Evolutionary conservation across 2,888 invertebrate species (phyloP), one percentile per base, ranked within the genome.

Genomic region (Caenorhabditis becei): DNA sequence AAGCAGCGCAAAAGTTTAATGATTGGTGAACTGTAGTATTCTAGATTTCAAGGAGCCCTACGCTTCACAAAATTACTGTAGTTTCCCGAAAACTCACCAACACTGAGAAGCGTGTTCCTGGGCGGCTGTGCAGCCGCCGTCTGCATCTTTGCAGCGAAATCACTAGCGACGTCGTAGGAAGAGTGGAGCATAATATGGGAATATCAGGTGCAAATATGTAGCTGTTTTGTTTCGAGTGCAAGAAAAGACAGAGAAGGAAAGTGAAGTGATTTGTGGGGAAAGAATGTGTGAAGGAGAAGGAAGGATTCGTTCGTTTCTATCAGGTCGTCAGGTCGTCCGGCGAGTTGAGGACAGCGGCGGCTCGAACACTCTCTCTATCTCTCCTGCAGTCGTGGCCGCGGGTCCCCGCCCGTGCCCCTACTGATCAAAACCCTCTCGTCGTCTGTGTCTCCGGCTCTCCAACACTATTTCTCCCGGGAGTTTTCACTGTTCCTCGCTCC

Each of bases 131-230:
- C 51, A 18, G 59, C 65, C 28, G 56, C 61, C 35, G 51, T 66
- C 24, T 47, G 53, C 71, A 72, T 78, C 54, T 72, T 72, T 16
- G 61, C 62, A 54, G 70, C 71, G 62, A 78, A 78, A 61, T 78
- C 78, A 23, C 16, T 44, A 20, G 78, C 70, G 23, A 78, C 70
- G 51, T 78, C 78, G 51, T 78, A 78, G 28, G 70, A 59, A 66
- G 37, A 41, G 20, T 74, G 74, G 56, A 72, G 71, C 66, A 78
- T 65, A 20, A 18, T 58, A 32, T 61, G 8, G 28, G 35, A 32
- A 51, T 49, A 41, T 18, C n/a, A 10, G n/a, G 24, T 20, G 61
- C 24, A 44, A 28, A 32, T 32, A 7, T 32, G 16, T 10, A 41
- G 14, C 14, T 14, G 47, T 49, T 49, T 18, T 14, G 32, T 35